phyloP scores from a whole-genome alignment of 2,888 invertebrate genomes.

The Tricholauxania praeusta region DNA sequence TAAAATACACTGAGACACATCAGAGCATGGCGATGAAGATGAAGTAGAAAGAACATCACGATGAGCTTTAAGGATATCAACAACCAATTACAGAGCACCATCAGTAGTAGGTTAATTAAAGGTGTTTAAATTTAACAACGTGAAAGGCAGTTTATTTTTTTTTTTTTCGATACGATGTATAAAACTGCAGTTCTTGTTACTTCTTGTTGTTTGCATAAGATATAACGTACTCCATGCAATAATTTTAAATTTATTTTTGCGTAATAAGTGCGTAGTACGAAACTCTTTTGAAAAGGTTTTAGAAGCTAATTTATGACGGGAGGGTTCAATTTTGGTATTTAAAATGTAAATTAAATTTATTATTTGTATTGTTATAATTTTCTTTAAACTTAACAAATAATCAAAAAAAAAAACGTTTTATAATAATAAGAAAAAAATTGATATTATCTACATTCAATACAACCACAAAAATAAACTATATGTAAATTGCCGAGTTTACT shows the following conservation, averaged over 20 bases:
- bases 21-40: slow-evolving; percentile 54
- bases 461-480: too few relatives aligned
- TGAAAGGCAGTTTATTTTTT: slow-evolving; percentile 55
- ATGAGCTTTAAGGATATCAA: slow-evolving; percentile 71
- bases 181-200: slow-evolving; percentile 28
- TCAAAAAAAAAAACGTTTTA: slow-evolving; percentile 1
- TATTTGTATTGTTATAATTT: slow-evolving; percentile 4
- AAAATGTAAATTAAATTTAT: slow-evolving; percentile 24
- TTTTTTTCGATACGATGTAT: slow-evolving; percentile 34
- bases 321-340: neutral
- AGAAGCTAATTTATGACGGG: too few relatives aligned
- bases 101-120: neutral
- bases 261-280: neutral
- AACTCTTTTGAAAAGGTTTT: neutral
- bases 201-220: neutral
- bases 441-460: too few relatives aligned
- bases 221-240: neutral
- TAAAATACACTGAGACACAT: slow-evolving; percentile 67
- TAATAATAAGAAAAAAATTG: neutral
- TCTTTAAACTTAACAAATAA: slow-evolving; percentile 3
- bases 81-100: neutral
- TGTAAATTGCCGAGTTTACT: too few relatives aligned
- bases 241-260: neutral
- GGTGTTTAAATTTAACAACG: slow-evolving; percentile 48
- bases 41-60: slow-evolving; percentile 70